Base-by-base conservation (phyloP, 2,888 invertebrate genomes). In the Pandemis cinnamomeana region DNA sequence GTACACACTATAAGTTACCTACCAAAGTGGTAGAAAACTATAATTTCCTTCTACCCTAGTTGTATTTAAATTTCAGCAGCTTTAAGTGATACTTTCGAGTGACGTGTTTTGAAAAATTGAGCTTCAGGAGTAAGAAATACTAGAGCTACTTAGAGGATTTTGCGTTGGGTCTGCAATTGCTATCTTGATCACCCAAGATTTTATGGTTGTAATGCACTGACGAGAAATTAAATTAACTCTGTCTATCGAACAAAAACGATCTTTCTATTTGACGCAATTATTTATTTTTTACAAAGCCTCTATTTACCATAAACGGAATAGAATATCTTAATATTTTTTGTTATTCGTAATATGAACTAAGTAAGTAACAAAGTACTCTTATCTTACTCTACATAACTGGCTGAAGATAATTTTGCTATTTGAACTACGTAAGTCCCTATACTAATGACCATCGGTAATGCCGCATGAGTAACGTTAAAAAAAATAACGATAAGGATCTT, bases 401-500 rank as follows among this genome's bases (percentile, higher is more conserved):
- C 6, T n/a, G 51, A 51, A 51, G 11, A 51, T n/a, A n/a, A n/a
- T 51, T 15, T 7, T n/a, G n/a, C 5, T 15, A n/a, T n/a, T 51
- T 51, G 13, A 51, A 51, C 2, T 10, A 51, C 5, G n/a, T n/a
- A 51, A 46, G 11, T 46, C 46, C 46, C 44, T 44, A 44, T 44
- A 8, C 7, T 51, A 51, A n/a, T 51, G 51, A 51, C n/a, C 13
- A 13, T 7, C 13, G n/a, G n/a, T 15, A 51, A 13, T 6, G 51
- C n/a, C 13, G 48, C 11, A 48, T 20, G 58, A 58, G 10, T 2
- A 10, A 11, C 15, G 27, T 44, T 46, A 53, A 53, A 36, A 69
- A 71, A 63, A 73, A 76, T 58, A 67, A 68, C 53, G 63, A 71
- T 58, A 58, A 63, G 72, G 55, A 77, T 60, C 63, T 78, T 20